Evolutionary conservation across 92 coral and sea anemone genomes (phyloP), one percentile per base, ranked within the genome.

Genomic region (Palythoa caribaeorum): DNA sequence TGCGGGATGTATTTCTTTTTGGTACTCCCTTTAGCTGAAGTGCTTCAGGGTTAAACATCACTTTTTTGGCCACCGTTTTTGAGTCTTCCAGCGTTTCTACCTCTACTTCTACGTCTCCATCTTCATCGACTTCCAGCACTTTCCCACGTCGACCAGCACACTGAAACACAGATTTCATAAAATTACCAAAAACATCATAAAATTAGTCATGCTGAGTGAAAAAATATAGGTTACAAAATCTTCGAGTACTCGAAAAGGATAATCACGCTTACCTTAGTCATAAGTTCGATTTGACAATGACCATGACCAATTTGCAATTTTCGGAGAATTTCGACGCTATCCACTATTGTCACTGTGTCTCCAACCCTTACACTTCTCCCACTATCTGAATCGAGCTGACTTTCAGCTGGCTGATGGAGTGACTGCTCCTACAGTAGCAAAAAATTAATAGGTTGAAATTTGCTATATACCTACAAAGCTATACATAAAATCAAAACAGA

Each of bases 281-380:
- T 20, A 36, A 38, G 63, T 35, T 77, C 83, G 21, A 77, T 1
- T 15, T 54, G 83, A 77, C 69, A 77, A 36, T 77, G 83, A 15
- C 83, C 83, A 28, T 77, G 83, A 13, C 83, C 83, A 37, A 35
- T 52, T 60, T 77, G 83, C 40, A 77, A 54, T 21, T 77, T 77
- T 12, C 48, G 69, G 53, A 77, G 83, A 35, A 37, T 12, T 53
- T 77, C 83, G 21, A 53, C 20, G 48, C 20, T 77, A 21, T 3
- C 13, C 70, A 78, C 28, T 54, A 78, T 36, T 19, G 47, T 53
- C 15, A 78, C 83, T 12, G 19, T 20, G 50, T 78, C 83, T 39
- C 66, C 68, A 35, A 78, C 38, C 1, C 10, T 51, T 65, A 55
- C 3, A 51, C 57, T 55, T 78, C 70, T 57, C 38, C 5, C 9